A percentile compares a stretch with the other conserved stretches of the same genome.
phyloP scores from a whole-genome alignment of 2,113 vertebrate species.

The Toxostoma redivivum region DNA sequence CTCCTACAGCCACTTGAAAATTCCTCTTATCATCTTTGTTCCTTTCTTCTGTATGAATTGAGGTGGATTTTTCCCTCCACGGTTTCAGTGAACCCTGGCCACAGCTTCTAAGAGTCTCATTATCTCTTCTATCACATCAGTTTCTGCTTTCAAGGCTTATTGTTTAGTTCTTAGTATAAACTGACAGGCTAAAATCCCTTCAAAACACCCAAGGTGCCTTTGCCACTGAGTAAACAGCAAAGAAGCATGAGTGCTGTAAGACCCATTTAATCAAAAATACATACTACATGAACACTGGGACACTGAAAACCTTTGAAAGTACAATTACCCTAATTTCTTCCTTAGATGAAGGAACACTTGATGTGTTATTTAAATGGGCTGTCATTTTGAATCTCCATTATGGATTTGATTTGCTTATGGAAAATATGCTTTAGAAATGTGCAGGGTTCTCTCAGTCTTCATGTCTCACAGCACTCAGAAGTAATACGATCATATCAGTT shows the following conservation, averaged over 20 bases:
- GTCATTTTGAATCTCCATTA: constrained; percentile 37
- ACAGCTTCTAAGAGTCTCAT: constrained; percentile 54
- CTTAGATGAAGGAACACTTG: constrained; percentile 11
- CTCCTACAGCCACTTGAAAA: constrained; percentile 27
- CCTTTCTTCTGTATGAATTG: constrained; percentile 37
- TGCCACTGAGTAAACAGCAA: constrained; percentile 3
- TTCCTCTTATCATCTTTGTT: constrained; percentile 34
- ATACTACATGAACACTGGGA: background rate
- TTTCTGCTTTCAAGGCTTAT: constrained; percentile 47
- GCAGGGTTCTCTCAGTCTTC: background rate
- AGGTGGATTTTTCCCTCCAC: constrained; percentile 23
- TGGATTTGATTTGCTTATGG: constrained; percentile 16
- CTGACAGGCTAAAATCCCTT: constrained; percentile 34
- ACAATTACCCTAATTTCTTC: constrained; percentile 11
- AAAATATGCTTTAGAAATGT: background rate
- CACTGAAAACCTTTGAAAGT: background rate
- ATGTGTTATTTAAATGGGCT: constrained; percentile 1
- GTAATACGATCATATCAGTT: background rate
- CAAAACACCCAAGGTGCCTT: constrained; percentile 46
- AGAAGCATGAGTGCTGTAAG: background rate
- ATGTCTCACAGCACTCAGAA: background rate
- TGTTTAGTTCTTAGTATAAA: constrained; percentile 40
- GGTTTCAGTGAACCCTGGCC: constrained; percentile 30
- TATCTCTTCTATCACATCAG: constrained; percentile 49
- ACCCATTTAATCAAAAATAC: constrained; percentile 23